These are phyloP conservation scores for Eupithecia pulchellata DNA, from an alignment of 2,888 invertebrate species.

Conservation along the genomic window DNA sequence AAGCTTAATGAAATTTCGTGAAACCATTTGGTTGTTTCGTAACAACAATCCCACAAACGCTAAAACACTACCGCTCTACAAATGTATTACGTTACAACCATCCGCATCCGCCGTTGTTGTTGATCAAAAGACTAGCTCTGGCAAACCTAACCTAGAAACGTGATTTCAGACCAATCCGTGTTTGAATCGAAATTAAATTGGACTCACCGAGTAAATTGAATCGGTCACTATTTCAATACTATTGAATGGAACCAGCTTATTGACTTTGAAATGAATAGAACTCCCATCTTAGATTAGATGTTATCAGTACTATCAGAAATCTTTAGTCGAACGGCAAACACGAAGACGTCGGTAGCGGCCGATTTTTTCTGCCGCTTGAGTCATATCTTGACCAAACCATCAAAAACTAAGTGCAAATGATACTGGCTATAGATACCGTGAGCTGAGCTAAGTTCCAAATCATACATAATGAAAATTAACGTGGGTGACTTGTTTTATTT, in stretches of 20 bases:
- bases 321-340: neutral
- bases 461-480: too few species aligned
- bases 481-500: too few species aligned
- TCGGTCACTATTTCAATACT: conserved; percentile 43
- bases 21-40: neutral
- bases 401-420: too few species aligned
- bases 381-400: too few species aligned
- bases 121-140: conserved; percentile 30
- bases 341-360: neutral
- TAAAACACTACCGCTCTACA: neutral
- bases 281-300: conserved; percentile 33
- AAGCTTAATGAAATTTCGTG: neutral
- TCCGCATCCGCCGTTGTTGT: conserved; percentile 17
- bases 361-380: neutral
- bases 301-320: conserved; percentile 15
- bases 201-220: conserved; percentile 49
- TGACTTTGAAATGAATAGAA: conserved; percentile 51
- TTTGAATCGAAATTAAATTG: conserved; percentile 58
- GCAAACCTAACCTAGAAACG: conserved; percentile 30
- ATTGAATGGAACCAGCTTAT: conserved; percentile 52
- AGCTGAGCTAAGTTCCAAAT: too few species aligned
- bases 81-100: neutral
- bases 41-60: neutral
- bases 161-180: conserved; percentile 48
- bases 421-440: too few species aligned